These are phyloP conservation scores for Solea solea DNA, from an alignment of 2,113 vertebrate species.

Conservation along the genomic window DNA sequence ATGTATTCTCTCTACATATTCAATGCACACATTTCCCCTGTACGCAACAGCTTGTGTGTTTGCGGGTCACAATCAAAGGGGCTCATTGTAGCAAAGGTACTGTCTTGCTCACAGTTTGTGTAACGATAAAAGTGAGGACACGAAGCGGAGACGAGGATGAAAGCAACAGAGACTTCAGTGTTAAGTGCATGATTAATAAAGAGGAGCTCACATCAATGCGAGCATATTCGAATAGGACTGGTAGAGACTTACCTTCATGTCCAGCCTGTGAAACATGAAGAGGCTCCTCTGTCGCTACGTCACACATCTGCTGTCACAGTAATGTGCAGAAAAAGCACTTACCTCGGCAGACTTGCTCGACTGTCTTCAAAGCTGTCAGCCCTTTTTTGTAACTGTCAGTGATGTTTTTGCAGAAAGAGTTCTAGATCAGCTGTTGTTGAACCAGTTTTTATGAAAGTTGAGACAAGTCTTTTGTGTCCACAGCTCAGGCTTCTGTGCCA, in stretches of 20 bases:
- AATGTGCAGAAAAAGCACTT: conserved; percentile 35
- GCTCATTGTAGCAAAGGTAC: conserved; percentile 5
- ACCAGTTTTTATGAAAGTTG: conserved; percentile 35
- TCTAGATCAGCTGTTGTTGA: conserved; percentile 30
- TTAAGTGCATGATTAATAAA: conserved; percentile 67
- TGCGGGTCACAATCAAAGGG: conserved; percentile 37
- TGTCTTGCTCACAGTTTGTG: conserved; percentile 35
- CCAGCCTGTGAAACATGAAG: conserved; percentile 53
- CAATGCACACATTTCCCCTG: conserved; percentile 21
- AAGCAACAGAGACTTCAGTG: conserved; percentile 56
- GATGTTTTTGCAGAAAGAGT: conserved; percentile 37
- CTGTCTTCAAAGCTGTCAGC: conserved; percentile 44
- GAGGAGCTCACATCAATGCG: conserved; percentile 55
- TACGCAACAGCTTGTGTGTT: conserved; percentile 11
- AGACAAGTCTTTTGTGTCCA: conserved; percentile 16
- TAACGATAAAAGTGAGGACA: conserved; percentile 61
- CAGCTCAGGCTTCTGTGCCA: conserved; percentile 12
- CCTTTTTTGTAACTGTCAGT: conserved; percentile 12
- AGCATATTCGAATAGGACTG: conserved; percentile 40
- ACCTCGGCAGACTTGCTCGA: conserved; percentile 30
- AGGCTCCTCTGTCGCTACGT: conserved; percentile 42
- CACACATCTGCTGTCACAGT: conserved; percentile 28
- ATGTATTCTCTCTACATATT: conserved; percentile 16
- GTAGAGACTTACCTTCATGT: conserved; percentile 59
- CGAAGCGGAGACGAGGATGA: conserved; percentile 55